Conservation (phyloP, 1,140 invertebrate species). For the Linepithema humile region DNA sequence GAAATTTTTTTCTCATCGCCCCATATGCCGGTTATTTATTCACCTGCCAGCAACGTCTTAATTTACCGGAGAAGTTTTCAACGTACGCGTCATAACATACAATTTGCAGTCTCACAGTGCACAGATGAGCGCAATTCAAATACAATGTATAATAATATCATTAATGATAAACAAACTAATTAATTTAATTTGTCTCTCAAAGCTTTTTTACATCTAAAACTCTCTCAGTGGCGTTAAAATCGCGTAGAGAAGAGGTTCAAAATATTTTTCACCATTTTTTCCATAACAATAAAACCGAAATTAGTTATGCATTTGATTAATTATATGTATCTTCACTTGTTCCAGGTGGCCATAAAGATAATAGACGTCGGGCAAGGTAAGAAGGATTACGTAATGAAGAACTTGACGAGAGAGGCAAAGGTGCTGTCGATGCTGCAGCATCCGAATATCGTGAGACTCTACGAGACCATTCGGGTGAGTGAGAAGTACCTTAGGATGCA, state of each 20-base stretch:
- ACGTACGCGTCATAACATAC: neutral
- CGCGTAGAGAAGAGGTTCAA: neutral
- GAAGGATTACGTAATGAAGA: slow-evolving; percentile 88
- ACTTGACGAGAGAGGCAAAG: slow-evolving; percentile 88
- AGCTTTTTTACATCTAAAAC: neutral
- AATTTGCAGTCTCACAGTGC: neutral
- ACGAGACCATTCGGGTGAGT: slow-evolving; percentile 89
- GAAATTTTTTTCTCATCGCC: slow-evolving; percentile 25
- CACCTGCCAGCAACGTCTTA: slow-evolving; percentile 23
- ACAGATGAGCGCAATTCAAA: neutral
- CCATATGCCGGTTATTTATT: slow-evolving; percentile 25
- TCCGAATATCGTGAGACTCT: slow-evolving; percentile 88
- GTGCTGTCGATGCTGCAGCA: slow-evolving; percentile 88
- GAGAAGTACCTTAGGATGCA: neutral
- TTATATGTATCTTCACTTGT: slow-evolving; percentile 33
- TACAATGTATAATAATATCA: neutral
- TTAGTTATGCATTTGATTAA: slow-evolving; percentile 4
- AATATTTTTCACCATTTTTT: neutral
- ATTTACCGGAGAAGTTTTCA: neutral
- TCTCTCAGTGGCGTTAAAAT: neutral
- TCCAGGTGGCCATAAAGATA: slow-evolving; percentile 90
- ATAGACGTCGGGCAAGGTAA: slow-evolving; percentile 88
- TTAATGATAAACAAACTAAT: neutral
- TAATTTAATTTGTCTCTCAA: neutral
- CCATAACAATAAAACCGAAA: neutral